Percentiles rank a stretch among this genome's conserved stretches.
Evolutionary conservation across 2,113 vertebrate genomes (phyloP).

Genomic region (Dromiciops gliroides): DNA sequence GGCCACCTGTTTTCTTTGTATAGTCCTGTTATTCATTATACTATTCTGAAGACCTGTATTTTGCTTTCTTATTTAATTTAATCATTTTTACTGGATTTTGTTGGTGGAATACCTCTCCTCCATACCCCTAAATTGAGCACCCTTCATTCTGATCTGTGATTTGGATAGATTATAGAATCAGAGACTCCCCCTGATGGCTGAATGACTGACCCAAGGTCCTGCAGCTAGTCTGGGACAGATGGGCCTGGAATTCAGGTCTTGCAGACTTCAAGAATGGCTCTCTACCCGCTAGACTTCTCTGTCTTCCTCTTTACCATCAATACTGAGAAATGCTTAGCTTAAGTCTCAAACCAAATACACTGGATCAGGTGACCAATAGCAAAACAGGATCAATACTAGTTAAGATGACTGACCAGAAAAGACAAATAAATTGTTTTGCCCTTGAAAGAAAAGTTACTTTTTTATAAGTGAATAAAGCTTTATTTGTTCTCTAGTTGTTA

Average conservation of each 20-base stretch:
- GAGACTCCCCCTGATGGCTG: background rate
- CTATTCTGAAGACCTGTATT: background rate
- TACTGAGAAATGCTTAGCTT: constrained; percentile 39
- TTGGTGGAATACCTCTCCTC: background rate
- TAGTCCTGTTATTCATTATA: background rate
- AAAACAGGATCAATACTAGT: constrained; percentile 61
- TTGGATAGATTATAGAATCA: background rate
- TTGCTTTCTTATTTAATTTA: background rate
- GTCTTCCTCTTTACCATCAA: background rate
- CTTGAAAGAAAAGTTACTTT: constrained; percentile 85
- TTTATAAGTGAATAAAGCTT: constrained; percentile 84
- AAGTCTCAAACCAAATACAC: constrained; percentile 32
- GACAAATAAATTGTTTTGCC: constrained; percentile 76
- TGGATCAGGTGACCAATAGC: constrained; percentile 63
- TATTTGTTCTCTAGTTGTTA: constrained; percentile 84
- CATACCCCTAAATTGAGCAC: background rate
- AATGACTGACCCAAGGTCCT: background rate
- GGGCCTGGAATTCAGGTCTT: background rate
- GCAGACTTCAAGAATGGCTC: background rate
- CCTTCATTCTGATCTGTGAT: background rate
- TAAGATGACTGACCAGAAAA: constrained; percentile 73
- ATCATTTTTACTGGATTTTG: background rate
- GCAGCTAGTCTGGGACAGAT: background rate
- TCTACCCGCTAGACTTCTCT: background rate
- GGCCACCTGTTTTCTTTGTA: background rate